Conservation (phyloP, 1,140 invertebrate genomes). For the Drosophila santomea region DNA sequence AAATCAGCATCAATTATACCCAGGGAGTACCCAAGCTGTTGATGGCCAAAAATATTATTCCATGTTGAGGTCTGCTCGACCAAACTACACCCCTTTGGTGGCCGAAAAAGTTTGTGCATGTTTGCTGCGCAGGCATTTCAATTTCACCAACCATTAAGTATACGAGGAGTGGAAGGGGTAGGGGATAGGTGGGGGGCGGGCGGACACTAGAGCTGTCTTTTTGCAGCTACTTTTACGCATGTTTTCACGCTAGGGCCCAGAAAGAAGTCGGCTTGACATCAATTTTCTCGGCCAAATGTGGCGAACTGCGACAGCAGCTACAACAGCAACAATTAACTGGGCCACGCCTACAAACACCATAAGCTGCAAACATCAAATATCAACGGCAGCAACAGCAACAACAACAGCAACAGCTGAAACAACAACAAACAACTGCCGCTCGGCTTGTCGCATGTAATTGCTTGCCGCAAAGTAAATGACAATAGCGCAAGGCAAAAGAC, state of each 20-base stretch:
- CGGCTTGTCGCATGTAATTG: slow-evolving; percentile 77
- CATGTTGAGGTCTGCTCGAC: not conserved
- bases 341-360: slow-evolving; percentile 70
- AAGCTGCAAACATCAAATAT: slow-evolving; percentile 60
- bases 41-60: not conserved
- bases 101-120: slow-evolving; percentile 46
- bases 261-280: slow-evolving; percentile 71
- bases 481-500: slow-evolving; percentile 56
- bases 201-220: slow-evolving; percentile 26
- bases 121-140: slow-evolving; percentile 55
- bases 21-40: not conserved
- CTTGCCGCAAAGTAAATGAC: slow-evolving; percentile 79
- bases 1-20: too few species aligned
- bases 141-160: slow-evolving; percentile 53
- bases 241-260: slow-evolving; percentile 69
- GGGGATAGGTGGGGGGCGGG: not conserved
- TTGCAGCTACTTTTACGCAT: slow-evolving; percentile 79
- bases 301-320: slow-evolving; percentile 64
- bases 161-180: not conserved
- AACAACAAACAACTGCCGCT: slow-evolving; percentile 51
- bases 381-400: slow-evolving; percentile 50
- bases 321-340: slow-evolving; percentile 55
- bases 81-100: slow-evolving; percentile 33
- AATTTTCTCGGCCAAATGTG: slow-evolving; percentile 77
- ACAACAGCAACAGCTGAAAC: slow-evolving; percentile 31